A percentile compares a stretch with the other conserved stretches of the same genome.
Evolutionary conservation across 2,888 invertebrate genomes (phyloP).

Genomic region (Kryphioiulus occultus): DNA sequence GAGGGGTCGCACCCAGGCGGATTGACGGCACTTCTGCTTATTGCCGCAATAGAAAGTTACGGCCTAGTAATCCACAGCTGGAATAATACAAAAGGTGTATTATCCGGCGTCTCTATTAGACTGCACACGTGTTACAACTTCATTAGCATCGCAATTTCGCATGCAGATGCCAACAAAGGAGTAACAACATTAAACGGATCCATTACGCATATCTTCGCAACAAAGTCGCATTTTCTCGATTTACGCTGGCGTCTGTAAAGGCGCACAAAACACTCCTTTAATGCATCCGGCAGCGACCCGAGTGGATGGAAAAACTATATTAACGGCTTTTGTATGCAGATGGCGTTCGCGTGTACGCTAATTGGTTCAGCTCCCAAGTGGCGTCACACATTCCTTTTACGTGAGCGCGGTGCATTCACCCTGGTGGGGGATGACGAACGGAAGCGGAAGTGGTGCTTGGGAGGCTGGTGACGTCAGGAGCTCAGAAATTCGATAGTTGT

Average conservation of each 20-base stretch:
- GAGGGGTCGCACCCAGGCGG: background rate
- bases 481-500: background rate
- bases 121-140: slow-evolving; percentile 51
- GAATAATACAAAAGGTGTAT: slow-evolving; percentile 3
- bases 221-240: slow-evolving; percentile 28
- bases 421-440: background rate
- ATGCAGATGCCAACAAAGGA: slow-evolving; percentile 47
- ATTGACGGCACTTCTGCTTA: background rate
- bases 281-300: background rate
- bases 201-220: slow-evolving; percentile 48
- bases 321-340: slow-evolving; percentile 28
- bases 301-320: slow-evolving; percentile 17
- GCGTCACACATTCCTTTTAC: background rate
- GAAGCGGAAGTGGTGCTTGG: background rate
- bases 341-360: slow-evolving; percentile 20
- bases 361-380: slow-evolving; percentile 25
- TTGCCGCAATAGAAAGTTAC: background rate
- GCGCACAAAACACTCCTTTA: background rate
- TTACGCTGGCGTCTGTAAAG: background rate
- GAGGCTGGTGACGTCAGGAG: background rate
- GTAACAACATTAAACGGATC: slow-evolving; percentile 47
- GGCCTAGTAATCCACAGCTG: slow-evolving; percentile 29
- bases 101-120: slow-evolving; percentile 37
- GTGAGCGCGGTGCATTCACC: background rate
- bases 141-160: slow-evolving; percentile 52